These are phyloP conservation scores for Stegana nigrithorax DNA, from an alignment of 2,888 invertebrate genomes.

Conservation along the genomic window DNA sequence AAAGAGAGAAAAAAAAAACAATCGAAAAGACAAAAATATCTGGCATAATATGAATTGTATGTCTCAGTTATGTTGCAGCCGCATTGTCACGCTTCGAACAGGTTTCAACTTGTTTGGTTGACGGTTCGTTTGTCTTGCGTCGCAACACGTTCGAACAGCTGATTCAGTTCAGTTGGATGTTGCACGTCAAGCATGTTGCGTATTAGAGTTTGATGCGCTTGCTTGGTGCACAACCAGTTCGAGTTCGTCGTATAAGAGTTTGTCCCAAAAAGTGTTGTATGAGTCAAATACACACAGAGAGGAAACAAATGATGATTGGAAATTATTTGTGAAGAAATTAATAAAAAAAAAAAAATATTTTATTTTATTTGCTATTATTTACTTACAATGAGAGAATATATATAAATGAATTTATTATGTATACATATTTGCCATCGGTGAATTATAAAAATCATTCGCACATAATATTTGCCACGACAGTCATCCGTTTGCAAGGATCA, in stretches of 20 bases:
- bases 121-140: slow-evolving; percentile 39
- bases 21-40: too few relatives aligned
- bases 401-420: too few relatives aligned
- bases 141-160: slow-evolving; percentile 17
- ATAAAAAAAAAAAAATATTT: too few relatives aligned
- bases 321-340: too few relatives aligned
- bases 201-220: slow-evolving; percentile 40
- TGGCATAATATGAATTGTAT: too few relatives aligned
- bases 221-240: slow-evolving; percentile 36
- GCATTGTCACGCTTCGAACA: background rate
- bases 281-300: slow-evolving; percentile 23
- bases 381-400: too few relatives aligned
- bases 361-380: too few relatives aligned
- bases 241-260: background rate
- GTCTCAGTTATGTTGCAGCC: background rate
- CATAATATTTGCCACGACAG: too few relatives aligned
- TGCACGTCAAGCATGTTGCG: slow-evolving; percentile 32
- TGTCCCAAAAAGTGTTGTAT: background rate
- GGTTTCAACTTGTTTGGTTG: background rate
- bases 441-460: too few relatives aligned
- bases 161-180: background rate
- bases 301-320: too few relatives aligned
- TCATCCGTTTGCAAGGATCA: too few relatives aligned
- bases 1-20: slow-evolving; percentile 34
- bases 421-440: too few relatives aligned